Percentiles rank a stretch among this genome's conserved stretches.
These are phyloP conservation scores for Baccha elongata DNA, from an alignment of 2,888 invertebrate species.

Conservation along the genomic window DNA sequence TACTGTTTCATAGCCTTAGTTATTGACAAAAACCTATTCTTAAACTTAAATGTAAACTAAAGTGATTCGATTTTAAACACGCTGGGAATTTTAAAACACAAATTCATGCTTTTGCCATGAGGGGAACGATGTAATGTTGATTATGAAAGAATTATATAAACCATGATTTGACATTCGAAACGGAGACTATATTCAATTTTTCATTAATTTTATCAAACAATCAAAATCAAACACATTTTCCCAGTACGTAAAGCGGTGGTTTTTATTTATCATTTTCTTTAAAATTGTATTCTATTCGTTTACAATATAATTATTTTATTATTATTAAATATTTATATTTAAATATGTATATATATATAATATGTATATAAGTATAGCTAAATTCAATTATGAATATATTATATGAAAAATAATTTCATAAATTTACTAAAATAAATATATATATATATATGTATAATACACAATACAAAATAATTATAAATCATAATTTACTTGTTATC, in stretches of 20 bases:
- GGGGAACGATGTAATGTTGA: no score
- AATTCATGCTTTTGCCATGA: no score
- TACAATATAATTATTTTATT: slow-evolving; percentile 67
- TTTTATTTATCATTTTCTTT: slow-evolving; percentile 78
- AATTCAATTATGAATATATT: slow-evolving; percentile 66
- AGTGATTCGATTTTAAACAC: no score
- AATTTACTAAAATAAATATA: slow-evolving; percentile 65
- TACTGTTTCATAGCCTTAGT: no score
- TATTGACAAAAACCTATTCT: no score
- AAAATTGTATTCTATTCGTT: slow-evolving; percentile 68
- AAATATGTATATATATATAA: slow-evolving; percentile 31
- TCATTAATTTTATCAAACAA: no score
- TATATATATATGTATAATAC: no score
- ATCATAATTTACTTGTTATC: slow-evolving; percentile 10
- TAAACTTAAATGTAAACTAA: no score
- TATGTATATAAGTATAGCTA: slow-evolving; percentile 54
- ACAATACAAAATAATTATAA: slow-evolving; percentile 1
- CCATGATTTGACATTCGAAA: no score
- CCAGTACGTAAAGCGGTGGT: slow-evolving; percentile 82
- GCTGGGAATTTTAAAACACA: no score
- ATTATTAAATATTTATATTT: slow-evolving; percentile 44
- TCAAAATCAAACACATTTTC: slow-evolving; percentile 27
- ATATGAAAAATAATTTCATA: slow-evolving; percentile 48
- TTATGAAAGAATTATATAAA: no score
- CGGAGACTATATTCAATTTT: no score